Conservation (phyloP, 2,113 vertebrate genomes). For the Oxygymnocypris stewartii region DNA sequence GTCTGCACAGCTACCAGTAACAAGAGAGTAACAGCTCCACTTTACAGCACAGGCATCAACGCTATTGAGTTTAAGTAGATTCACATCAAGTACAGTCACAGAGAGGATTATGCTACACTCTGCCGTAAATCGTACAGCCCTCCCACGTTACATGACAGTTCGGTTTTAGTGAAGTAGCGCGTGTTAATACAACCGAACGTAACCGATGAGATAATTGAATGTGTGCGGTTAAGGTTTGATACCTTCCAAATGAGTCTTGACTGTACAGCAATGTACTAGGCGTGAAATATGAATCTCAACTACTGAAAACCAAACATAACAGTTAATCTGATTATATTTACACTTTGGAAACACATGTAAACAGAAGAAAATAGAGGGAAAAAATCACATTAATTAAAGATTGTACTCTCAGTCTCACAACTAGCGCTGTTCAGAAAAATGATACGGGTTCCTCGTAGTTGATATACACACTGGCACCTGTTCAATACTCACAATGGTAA, state of each 20-base stretch:
- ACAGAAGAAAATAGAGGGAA: background rate
- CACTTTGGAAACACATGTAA: constrained; percentile 25
- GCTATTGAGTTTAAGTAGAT: constrained; percentile 41
- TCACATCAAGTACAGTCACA: constrained; percentile 47
- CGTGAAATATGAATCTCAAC: background rate
- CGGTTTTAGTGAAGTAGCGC: background rate
- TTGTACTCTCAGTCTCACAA: constrained; percentile 43
- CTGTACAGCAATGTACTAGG: constrained; percentile 33
- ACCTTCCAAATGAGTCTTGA: constrained; percentile 18
- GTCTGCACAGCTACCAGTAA: constrained; percentile 36
- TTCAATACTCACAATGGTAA: constrained; percentile 41
- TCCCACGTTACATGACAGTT: background rate
- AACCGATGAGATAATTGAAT: constrained; percentile 11
- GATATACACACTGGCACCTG: constrained; percentile 31
- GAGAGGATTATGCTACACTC: constrained; percentile 47
- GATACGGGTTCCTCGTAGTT: constrained; percentile 11
- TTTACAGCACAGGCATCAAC: constrained; percentile 38
- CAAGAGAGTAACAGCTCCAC: constrained; percentile 42
- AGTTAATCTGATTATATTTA: constrained; percentile 41
- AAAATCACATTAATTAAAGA: constrained; percentile 20
- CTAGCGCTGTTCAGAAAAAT: constrained; percentile 19
- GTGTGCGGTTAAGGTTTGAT: background rate
- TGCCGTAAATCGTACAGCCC: constrained; percentile 14
- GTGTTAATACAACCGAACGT: constrained; percentile 32
- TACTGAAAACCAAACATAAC: background rate